Evolutionary conservation across 2,888 invertebrate genomes (phyloP).

Genomic region (Metacarcinus magister): DNA sequence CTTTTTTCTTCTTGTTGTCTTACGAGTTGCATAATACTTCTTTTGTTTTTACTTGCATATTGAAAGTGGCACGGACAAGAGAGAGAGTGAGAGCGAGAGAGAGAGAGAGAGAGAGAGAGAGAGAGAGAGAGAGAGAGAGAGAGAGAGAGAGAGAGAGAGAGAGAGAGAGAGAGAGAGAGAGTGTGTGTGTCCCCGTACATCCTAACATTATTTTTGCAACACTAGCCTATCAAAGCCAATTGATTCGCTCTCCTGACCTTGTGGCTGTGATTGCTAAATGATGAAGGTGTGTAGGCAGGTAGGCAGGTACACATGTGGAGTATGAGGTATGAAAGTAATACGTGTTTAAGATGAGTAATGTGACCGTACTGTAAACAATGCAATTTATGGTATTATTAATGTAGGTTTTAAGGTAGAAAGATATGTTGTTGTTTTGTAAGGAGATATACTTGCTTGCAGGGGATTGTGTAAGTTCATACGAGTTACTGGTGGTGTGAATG

Average conservation of each 20-base stretch:
- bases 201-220: not conserved
- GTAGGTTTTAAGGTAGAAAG: too few species aligned
- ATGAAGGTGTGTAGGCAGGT: not conserved
- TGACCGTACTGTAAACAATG: too few species aligned
- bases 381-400: too few species aligned
- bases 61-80: not conserved
- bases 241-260: not conserved
- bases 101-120: constrained; percentile 21
- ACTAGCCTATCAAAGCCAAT: not conserved
- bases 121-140: constrained; percentile 6
- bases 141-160: constrained; percentile 2
- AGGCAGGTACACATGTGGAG: too few species aligned
- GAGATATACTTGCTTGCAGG: too few species aligned
- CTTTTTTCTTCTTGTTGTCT: not conserved
- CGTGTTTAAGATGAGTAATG: too few species aligned
- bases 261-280: not conserved
- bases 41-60: not conserved
- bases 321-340: too few species aligned
- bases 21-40: not conserved
- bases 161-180: not conserved
- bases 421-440: too few species aligned
- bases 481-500: too few species aligned
- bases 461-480: too few species aligned
- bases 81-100: constrained; percentile 28
- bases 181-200: not conserved